A percentile compares a stretch with the other conserved stretches of the same genome.
These are phyloP conservation scores for Pteronura brasiliensis DNA, from an alignment of 2,113 vertebrate species.

Conservation along the genomic window DNA sequence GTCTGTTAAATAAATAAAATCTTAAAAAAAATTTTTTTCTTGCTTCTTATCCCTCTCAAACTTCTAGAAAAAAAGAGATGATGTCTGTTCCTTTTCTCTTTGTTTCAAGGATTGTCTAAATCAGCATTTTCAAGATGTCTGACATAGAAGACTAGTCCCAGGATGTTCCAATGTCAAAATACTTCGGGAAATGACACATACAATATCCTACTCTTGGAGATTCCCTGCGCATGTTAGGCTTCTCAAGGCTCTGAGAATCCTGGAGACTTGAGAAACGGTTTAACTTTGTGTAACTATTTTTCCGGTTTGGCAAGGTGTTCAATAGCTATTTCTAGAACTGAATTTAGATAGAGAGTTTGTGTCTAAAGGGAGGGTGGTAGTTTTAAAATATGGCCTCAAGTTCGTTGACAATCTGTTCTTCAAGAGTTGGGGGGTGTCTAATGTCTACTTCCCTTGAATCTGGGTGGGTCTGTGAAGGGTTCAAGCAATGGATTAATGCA, in stretches of 20 bases:
- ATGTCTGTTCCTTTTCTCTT: background rate
- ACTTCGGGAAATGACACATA: background rate
- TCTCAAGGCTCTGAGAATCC: background rate
- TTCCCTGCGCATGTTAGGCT: background rate
- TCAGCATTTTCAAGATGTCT: background rate
- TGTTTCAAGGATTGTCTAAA: background rate
- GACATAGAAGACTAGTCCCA: background rate
- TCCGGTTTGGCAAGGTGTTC: background rate
- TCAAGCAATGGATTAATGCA: background rate
- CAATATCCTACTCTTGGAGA: background rate
- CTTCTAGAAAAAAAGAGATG: background rate
- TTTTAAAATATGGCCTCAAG: slow-evolving; percentile 4
- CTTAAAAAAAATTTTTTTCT: background rate
- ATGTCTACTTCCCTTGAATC: background rate
- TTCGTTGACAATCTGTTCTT: background rate
- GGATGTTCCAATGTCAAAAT: background rate
- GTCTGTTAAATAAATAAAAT: too few relatives aligned
- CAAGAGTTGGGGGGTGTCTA: background rate
- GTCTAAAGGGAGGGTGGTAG: background rate
- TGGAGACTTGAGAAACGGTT: background rate
- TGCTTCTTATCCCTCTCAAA: background rate
- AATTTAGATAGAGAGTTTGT: background rate
- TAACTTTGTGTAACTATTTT: background rate
- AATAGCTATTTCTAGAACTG: slow-evolving; percentile 3
- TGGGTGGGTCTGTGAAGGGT: background rate